Evolutionary conservation across 1,140 invertebrate genomes (phyloP).

Genomic region (Solen grandis): DNA sequence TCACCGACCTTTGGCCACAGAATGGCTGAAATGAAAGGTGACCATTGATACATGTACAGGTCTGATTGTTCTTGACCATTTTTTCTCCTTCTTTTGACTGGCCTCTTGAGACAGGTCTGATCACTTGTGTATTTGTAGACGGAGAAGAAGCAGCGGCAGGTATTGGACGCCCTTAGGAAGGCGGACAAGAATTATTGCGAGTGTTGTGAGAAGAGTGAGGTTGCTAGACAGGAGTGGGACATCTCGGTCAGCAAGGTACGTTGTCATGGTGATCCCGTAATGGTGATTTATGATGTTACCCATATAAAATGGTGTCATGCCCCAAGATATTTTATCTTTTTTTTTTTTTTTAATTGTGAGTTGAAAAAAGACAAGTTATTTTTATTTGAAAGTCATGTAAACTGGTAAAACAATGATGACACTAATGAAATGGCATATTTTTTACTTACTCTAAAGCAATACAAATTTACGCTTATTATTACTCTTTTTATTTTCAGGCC

Average conservation of each 20-base stretch:
- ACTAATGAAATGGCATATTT: too few species aligned
- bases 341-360: too few species aligned
- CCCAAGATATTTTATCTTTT: neutral
- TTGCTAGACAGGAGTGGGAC: conserved; percentile 95
- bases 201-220: conserved; percentile 92
- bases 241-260: conserved; percentile 88
- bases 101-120: too few species aligned
- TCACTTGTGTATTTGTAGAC: conserved; percentile 82
- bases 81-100: neutral
- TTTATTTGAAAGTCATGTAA: too few species aligned
- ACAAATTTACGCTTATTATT: too few species aligned
- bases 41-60: neutral
- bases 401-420: too few species aligned
- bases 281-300: neutral
- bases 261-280: too few species aligned
- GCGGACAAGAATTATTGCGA: conserved; percentile 97
- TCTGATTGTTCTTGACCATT: neutral
- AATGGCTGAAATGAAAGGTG: neutral
- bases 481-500: conserved; percentile 81
- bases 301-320: neutral
- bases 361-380: too few species aligned
- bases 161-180: conserved; percentile 93
- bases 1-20: neutral
- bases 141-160: conserved; percentile 93
- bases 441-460: too few species aligned